Percentiles rank a stretch among this genome's conserved stretches.
Evolutionary conservation across 92 coral and sea anemone genomes (phyloP).

Genomic region (Zoanthus gigantus): DNA sequence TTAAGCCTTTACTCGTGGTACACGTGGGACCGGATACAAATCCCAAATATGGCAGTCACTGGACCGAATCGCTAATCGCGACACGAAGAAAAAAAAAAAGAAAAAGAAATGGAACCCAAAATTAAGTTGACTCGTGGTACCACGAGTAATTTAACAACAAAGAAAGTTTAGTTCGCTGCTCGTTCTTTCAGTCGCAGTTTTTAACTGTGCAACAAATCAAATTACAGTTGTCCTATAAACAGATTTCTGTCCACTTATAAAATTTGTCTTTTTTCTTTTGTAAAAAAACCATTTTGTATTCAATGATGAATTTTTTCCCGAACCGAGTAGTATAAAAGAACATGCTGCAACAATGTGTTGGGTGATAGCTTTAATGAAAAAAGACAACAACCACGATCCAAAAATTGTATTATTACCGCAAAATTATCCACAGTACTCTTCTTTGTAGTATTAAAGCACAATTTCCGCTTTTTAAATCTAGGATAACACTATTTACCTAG

Average conservation of each 20-base stretch:
- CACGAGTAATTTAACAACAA: not conserved
- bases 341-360: not conserved
- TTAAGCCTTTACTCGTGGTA: no score
- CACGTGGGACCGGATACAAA: no score
- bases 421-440: not conserved
- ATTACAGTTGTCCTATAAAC: no score
- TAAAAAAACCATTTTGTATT: not conserved
- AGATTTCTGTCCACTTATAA: no score
- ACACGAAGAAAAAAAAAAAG: no score
- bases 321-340: no score
- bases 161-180: no score
- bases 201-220: no score
- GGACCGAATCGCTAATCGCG: no score
- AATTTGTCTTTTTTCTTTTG: not conserved
- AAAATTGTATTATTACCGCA: not conserved
- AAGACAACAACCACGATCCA: not conserved
- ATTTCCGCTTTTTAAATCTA: constrained; percentile 11
- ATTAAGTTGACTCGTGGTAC: not conserved
- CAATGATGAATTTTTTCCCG: not conserved
- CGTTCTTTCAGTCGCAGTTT: no score
- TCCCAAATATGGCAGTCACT: no score
- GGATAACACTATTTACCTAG: not conserved
- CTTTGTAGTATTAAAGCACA: not conserved
- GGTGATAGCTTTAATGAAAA: not conserved
- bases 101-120: not conserved